Percentiles rank a stretch among this genome's conserved stretches.
Evolutionary conservation across 2,888 invertebrate genomes (phyloP).

Genomic region (Xiphydria camelus): DNA sequence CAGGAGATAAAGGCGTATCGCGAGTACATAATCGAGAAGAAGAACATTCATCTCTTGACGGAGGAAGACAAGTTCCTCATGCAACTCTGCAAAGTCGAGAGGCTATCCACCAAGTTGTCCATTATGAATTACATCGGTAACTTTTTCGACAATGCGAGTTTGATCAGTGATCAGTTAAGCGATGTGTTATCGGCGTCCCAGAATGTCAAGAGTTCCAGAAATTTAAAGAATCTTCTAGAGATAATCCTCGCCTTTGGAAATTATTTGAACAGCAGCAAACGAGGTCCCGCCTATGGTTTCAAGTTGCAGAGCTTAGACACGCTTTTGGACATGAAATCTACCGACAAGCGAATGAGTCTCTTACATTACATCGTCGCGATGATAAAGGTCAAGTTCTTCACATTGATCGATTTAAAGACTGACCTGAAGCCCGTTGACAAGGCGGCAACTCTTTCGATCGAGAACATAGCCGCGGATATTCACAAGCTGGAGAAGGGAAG

Average conservation of each 20-base stretch:
- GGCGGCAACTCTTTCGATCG: constrained; percentile 94
- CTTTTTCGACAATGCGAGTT: constrained; percentile 90
- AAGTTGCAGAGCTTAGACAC: constrained; percentile 95
- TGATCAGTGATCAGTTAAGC: constrained; percentile 93
- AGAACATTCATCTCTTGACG: constrained; percentile 83
- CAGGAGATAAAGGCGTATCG: constrained; percentile 93
- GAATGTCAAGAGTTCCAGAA: constrained; percentile 89
- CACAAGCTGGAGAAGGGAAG: constrained; percentile 94
- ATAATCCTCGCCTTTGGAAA: constrained; percentile 98
- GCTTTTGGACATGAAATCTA: constrained; percentile 92
- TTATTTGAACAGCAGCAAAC: constrained; percentile 95
- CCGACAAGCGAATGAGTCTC: constrained; percentile 90
- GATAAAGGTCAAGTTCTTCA: constrained; percentile 85
- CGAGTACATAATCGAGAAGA: constrained; percentile 87
- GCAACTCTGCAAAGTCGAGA: constrained; percentile 89
- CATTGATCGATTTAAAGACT: constrained; percentile 86
- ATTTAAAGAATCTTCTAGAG: constrained; percentile 86
- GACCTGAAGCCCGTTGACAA: constrained; percentile 95
- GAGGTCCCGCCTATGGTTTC: constrained; percentile 98
- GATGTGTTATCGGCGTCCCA: constrained; percentile 94
- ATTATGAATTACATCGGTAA: constrained; percentile 99
- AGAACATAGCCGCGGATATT: constrained; percentile 92
- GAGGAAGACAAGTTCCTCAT: constrained; percentile 97
- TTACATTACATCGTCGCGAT: constrained; percentile 95
- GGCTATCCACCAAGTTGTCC: constrained; percentile 88